A percentile compares a stretch with the other conserved stretches of the same genome.
Conservation (phyloP, 2,888 invertebrate genomes). For the Acheta domesticus region DNA sequence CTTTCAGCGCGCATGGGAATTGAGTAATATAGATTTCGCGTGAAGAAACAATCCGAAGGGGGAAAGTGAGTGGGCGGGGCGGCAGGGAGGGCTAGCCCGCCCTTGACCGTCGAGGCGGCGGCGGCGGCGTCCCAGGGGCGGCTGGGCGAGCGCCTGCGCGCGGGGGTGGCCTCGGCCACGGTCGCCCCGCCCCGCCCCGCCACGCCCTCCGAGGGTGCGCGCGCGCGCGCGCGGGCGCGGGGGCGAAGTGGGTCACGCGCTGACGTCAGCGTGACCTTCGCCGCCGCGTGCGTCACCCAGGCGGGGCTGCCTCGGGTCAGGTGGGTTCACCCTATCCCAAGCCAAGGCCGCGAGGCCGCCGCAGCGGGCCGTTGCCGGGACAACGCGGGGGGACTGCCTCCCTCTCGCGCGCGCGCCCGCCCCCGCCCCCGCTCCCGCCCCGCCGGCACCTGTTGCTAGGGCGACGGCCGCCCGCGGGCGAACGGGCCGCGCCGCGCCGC, state of each 20-base stretch:
- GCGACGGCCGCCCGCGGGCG: neutral
- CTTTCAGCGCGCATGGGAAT: no score
- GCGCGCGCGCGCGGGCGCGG: neutral
- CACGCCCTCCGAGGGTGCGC: neutral
- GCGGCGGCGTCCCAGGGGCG: neutral
- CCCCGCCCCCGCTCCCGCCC: neutral
- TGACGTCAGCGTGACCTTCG: slow-evolving; percentile 5
- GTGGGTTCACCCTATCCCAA: neutral
- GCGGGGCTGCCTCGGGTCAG: neutral
- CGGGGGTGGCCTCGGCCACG: neutral
- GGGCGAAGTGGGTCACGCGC: neutral
- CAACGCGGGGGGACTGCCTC: neutral
- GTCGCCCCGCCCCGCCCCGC: no score
- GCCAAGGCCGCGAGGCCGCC: neutral
- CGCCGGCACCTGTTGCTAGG: neutral
- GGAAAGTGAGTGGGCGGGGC: no score
- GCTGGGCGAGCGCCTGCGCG: neutral
- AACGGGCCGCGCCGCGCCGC: no score
- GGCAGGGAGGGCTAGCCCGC: neutral
- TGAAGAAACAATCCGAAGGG: no score
- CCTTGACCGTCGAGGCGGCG: neutral
- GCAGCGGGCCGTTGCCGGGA: neutral
- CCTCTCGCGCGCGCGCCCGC: neutral
- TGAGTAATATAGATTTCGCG: no score
- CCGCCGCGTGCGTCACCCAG: slow-evolving; percentile 3